Base-by-base conservation (phyloP, 1,140 invertebrate species). In the Drosophila rhopaloa region DNA sequence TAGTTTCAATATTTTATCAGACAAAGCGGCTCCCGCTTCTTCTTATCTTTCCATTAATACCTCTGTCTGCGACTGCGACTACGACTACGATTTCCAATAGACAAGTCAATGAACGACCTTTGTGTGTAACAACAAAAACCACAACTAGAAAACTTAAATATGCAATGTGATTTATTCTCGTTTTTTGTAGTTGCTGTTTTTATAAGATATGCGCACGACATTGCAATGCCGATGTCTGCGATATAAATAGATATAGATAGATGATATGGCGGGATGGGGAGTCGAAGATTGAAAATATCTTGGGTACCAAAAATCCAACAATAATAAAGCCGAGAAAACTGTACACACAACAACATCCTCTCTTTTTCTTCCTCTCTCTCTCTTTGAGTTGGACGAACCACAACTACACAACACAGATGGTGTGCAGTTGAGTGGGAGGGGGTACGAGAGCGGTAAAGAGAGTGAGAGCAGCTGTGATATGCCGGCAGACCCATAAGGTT, bases 91-190 rank as follows among this genome's bases (percentile, higher is more conserved):
- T 19, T 73, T 73, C 70, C 67, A 73, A 40, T 73, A 72, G 16
- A 60, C 53, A 67, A 61, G 83, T 88, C 83, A 88, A 88, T 88
- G 83, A 88, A 88, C 83, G 83, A 78, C 83, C 83, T 88, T 88
- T 88, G 59, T 59, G 10, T 54, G 55, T 29, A 59, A 44, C 56
- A 60, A 57, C 60, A 73, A 27, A 41, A 46, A 57, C 24, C 32
- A 14, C 35, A 56, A n/a, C 51, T 62, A 72, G 70, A 82, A 71
- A 59, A 66, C 46, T 76, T 47, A 80, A 73, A 76, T 79, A 56
- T 65, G 50, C 57, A 59, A 40, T 63, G 35, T 41, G 51, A 72
- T 73, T 48, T 40, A 53, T 61, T 53, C 48, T 51, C 47, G 13
- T 13, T 3, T 19, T 65, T 62, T 35, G 65, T n/a, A 13, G 19